Evolutionary conservation across 2,113 vertebrate species (phyloP).

Genomic region (Hippocampus comes): DNA sequence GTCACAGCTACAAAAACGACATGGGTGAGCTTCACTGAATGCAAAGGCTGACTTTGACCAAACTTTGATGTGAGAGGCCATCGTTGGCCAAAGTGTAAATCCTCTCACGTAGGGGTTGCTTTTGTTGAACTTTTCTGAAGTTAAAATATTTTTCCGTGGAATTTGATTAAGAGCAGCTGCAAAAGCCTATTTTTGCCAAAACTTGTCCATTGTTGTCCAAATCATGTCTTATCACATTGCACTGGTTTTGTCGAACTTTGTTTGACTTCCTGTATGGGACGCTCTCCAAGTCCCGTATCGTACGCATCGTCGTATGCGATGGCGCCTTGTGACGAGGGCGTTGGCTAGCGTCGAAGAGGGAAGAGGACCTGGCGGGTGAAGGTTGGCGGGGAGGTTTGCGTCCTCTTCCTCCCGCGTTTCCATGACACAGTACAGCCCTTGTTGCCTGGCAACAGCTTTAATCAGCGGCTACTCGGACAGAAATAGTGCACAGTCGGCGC

Average conservation of each 20-base stretch:
- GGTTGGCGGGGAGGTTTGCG: conserved; percentile 47
- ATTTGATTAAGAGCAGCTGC: not conserved
- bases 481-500: conserved; percentile 55
- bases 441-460: conserved; percentile 79
- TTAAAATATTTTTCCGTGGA: not conserved
- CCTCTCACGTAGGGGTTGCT: no score
- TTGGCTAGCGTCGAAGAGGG: conserved; percentile 48
- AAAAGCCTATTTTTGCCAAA: not conserved
- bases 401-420: conserved; percentile 63
- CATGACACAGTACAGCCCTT: conserved; percentile 65
- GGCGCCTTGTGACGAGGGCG: conserved; percentile 64
- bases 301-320: conserved; percentile 11
- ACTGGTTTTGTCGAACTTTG: not conserved
- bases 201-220: no score
- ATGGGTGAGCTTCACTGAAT: no score
- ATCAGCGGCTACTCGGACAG: conserved; percentile 66
- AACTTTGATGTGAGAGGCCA: no score
- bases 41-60: no score
- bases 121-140: no score
- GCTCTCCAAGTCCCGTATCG: not conserved
- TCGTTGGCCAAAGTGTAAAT: no score
- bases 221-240: not conserved
- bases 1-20: no score
- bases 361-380: conserved; percentile 5
- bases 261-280: not conserved